Evolutionary conservation across 1,140 invertebrate species (phyloP).

Genomic region (Halyomorpha halys): DNA sequence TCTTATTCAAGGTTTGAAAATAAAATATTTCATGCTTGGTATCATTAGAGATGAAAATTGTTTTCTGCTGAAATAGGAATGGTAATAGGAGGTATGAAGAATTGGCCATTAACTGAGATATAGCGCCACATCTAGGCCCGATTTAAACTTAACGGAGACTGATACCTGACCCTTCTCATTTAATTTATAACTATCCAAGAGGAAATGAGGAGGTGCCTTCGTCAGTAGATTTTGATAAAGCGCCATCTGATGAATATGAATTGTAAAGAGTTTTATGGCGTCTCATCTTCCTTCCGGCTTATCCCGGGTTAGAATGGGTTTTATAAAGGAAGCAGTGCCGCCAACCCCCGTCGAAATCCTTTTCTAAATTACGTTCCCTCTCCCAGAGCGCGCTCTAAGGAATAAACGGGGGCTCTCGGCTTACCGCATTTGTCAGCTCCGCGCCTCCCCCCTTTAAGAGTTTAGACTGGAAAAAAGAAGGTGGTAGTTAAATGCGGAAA

Average conservation of each 20-base stretch:
- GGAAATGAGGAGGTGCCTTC: too few species aligned
- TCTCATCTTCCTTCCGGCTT: conserved; percentile 6
- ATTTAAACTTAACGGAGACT: too few species aligned
- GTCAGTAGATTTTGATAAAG: not conserved
- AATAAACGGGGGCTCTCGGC: not conserved
- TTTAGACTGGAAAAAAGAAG: not conserved
- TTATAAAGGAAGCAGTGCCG: not conserved
- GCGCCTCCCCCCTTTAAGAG: not conserved
- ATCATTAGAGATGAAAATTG: too few species aligned
- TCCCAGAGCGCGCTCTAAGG: not conserved
- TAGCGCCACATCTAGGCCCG: too few species aligned
- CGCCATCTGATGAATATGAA: conserved; percentile 5
- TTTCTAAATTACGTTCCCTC: conserved; percentile 9
- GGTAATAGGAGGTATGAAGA: too few species aligned
- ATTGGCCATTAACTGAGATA: too few species aligned
- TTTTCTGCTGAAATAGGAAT: too few species aligned
- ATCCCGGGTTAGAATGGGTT: conserved; percentile 3
- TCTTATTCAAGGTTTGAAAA: too few species aligned
- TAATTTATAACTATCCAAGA: too few species aligned
- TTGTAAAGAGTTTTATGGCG: conserved; percentile 12
- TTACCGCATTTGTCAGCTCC: not conserved
- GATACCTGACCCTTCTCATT: too few species aligned
- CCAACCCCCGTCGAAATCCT: not conserved
- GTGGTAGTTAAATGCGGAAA: not conserved
- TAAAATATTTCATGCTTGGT: too few species aligned